phyloP scores from a whole-genome alignment of 2,797 vertebrate species.

The Labroides dimidiatus region DNA sequence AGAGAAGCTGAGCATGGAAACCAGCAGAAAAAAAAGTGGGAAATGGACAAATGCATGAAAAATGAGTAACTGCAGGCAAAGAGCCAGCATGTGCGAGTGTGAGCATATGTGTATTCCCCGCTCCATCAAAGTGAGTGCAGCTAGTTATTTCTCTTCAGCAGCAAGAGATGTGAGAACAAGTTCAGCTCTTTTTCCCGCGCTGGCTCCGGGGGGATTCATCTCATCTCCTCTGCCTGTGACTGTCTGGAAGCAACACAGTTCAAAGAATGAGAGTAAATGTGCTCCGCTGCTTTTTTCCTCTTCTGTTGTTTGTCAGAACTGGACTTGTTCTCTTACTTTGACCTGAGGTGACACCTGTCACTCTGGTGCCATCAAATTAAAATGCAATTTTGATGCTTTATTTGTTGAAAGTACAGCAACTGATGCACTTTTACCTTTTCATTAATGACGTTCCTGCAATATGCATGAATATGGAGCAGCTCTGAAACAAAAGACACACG shows the following conservation, averaged over 20 bases:
- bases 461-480: neutral
- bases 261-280: slow-evolving; percentile 61
- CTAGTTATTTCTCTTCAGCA: slow-evolving; percentile 77
- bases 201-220: slow-evolving; percentile 74
- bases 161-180: slow-evolving; percentile 74
- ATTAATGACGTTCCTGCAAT: neutral
- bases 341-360: slow-evolving; percentile 15
- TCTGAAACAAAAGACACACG: neutral
- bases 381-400: neutral
- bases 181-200: slow-evolving; percentile 65
- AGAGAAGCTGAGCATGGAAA: slow-evolving; percentile 16
- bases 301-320: slow-evolving; percentile 49
- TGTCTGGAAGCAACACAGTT: slow-evolving; percentile 60
- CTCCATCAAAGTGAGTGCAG: slow-evolving; percentile 75
- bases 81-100: slow-evolving; percentile 7
- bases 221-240: slow-evolving; percentile 61
- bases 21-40: slow-evolving; percentile 22
- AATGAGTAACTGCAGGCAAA: slow-evolving; percentile 53
- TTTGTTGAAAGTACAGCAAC: neutral
- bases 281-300: slow-evolving; percentile 52
- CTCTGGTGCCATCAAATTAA: neutral
- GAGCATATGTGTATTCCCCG: slow-evolving; percentile 9
- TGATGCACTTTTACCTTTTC: neutral
- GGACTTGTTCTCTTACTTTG: slow-evolving; percentile 24
- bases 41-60: slow-evolving; percentile 34